Evolutionary conservation across 1,140 invertebrate genomes (phyloP).

Genomic region (Drosophila nasuta): DNA sequence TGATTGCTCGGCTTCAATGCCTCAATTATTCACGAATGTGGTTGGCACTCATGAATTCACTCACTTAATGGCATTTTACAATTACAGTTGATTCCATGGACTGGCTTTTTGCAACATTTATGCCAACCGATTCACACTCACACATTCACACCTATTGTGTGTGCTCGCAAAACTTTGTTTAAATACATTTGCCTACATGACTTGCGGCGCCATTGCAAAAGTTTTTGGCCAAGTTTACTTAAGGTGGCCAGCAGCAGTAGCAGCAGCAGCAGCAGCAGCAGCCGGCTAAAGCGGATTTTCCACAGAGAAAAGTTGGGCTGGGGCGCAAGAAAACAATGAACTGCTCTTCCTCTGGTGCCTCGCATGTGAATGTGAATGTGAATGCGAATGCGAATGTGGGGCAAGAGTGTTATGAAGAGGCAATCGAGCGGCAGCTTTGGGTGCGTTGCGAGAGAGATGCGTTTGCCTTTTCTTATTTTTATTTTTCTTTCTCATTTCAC

Average conservation of each 20-base stretch:
- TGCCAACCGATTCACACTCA: conserved; percentile 25
- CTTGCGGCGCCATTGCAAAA: conserved; percentile 40
- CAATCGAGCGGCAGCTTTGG: conserved; percentile 70
- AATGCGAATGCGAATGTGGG: conserved; percentile 12
- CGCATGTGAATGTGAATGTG: background rate
- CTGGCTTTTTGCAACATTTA: conserved; percentile 14
- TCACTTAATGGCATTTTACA: conserved; percentile 32
- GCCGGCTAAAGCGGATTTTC: conserved; percentile 46
- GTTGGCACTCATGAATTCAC: background rate
- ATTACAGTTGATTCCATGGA: background rate
- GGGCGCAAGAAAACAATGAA: conserved; percentile 59
- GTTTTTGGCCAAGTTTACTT: conserved; percentile 52
- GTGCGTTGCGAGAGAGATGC: conserved; percentile 8
- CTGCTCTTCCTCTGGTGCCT: conserved; percentile 57
- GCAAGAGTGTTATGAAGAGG: conserved; percentile 66
- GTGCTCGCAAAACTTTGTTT: conserved; percentile 34
- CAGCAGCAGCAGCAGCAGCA: background rate
- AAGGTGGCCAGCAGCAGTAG: conserved; percentile 52
- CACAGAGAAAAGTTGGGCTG: background rate
- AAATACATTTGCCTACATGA: conserved; percentile 38
- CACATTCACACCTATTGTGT: conserved; percentile 42
- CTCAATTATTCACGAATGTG: conserved; percentile 5
- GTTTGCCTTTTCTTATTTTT: conserved; percentile 12
- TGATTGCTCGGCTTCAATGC: no score
- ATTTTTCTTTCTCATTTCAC: conserved; percentile 44